These are phyloP conservation scores for Drosophila micromelanica DNA, from an alignment of 1,140 invertebrate species.

Conservation along the genomic window DNA sequence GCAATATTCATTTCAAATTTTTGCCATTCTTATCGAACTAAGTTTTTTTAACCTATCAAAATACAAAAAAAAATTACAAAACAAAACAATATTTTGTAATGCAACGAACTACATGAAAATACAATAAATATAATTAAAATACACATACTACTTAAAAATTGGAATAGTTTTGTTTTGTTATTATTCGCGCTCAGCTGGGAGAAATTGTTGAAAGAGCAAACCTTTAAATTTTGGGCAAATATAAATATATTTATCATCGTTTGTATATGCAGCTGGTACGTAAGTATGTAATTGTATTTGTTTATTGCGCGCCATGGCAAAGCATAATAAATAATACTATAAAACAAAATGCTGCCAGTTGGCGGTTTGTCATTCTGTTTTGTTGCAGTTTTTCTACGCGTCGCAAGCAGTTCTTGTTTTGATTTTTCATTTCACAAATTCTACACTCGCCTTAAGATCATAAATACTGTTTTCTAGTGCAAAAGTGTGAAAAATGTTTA, in stretches of 20 bases:
- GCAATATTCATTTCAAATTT: conserved; percentile 71
- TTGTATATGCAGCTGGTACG: not conserved
- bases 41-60: conserved; percentile 58
- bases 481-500: conserved; percentile 5
- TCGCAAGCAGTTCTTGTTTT: conserved; percentile 62
- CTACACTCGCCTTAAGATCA: conserved; percentile 37
- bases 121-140: conserved; percentile 80
- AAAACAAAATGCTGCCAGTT: conserved; percentile 46
- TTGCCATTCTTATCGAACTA: conserved; percentile 57
- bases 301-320: conserved; percentile 25
- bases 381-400: conserved; percentile 60
- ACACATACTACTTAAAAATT: conserved; percentile 68
- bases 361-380: conserved; percentile 61
- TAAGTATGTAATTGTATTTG: conserved; percentile 5
- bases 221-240: conserved; percentile 16
- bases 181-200: conserved; percentile 3
- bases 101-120: conserved; percentile 55
- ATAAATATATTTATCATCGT: conserved; percentile 3
- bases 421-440: conserved; percentile 33
- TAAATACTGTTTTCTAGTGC: not conserved
- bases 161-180: conserved; percentile 12
- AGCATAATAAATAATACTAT: conserved; percentile 50
- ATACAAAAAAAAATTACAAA: conserved; percentile 17
- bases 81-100: conserved; percentile 38
- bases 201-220: conserved; percentile 22